These are phyloP conservation scores for Agrochola lychnidis DNA, from an alignment of 2,888 invertebrate genomes.

Conservation along the genomic window DNA sequence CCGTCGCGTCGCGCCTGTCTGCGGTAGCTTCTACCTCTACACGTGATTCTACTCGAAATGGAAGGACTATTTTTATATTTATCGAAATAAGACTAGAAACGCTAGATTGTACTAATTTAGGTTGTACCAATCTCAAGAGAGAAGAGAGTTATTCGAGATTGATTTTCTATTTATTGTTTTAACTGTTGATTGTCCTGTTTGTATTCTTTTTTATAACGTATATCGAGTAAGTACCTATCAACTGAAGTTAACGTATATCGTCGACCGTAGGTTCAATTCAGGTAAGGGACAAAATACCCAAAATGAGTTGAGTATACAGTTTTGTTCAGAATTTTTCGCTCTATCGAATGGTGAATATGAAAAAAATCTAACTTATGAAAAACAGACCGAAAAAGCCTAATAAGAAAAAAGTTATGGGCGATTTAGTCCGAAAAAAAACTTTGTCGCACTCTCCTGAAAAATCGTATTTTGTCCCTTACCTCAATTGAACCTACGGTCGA, in stretches of 20 bases:
- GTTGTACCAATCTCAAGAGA: neutral
- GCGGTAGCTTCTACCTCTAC: neutral
- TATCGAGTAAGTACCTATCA: neutral
- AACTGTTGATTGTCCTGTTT: neutral
- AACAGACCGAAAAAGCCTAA: too few relatives aligned
- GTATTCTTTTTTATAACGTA: neutral
- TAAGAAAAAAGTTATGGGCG: too few relatives aligned
- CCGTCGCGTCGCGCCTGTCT: neutral
- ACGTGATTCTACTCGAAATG: neutral
- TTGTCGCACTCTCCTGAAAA: too few relatives aligned
- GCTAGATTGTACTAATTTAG: neutral
- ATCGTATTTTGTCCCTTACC: too few relatives aligned
- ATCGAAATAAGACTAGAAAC: neutral
- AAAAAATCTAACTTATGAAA: too few relatives aligned
- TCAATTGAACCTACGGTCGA: too few relatives aligned
- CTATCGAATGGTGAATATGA: too few relatives aligned
- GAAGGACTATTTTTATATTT: neutral
- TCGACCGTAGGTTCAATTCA: too few relatives aligned
- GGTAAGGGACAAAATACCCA: too few relatives aligned
- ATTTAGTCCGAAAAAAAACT: too few relatives aligned
- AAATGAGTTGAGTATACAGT: too few relatives aligned
- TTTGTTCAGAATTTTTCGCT: too few relatives aligned
- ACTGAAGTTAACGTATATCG: neutral
- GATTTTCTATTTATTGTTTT: neutral
- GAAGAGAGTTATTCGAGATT: neutral